These are phyloP conservation scores for Pachycephala philippinensis DNA, from an alignment of 2,113 vertebrate species.

Conservation along the genomic window DNA sequence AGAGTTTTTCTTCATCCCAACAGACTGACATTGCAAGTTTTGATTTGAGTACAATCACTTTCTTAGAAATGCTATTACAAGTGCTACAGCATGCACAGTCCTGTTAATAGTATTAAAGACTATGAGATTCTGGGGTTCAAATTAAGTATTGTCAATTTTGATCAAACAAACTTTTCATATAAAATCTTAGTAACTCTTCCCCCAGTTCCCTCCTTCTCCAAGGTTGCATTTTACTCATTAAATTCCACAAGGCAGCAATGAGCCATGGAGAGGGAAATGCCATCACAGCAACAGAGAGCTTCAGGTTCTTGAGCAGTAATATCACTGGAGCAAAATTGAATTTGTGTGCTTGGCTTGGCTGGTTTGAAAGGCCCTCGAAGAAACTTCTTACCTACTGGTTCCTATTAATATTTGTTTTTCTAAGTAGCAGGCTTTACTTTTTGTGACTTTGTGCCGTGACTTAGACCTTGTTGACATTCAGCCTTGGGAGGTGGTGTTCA, in stretches of 20 bases:
- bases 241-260: background rate
- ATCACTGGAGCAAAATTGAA: background rate
- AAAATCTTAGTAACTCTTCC: background rate
- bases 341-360: background rate
- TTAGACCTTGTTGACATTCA: background rate
- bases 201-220: background rate
- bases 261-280: background rate
- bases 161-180: background rate
- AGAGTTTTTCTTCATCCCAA: background rate
- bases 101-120: background rate
- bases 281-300: background rate
- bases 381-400: background rate
- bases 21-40: background rate
- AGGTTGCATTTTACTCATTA: background rate
- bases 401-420: background rate
- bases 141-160: background rate
- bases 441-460: background rate
- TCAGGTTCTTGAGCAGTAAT: background rate
- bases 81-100: background rate
- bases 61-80: background rate
- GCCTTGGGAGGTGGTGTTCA: background rate
- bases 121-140: background rate
- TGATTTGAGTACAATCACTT: background rate
- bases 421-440: background rate
- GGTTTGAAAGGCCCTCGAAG: background rate